Evolutionary conservation across 2,797 vertebrate species (phyloP).

Genomic region (Bradypodion pumilum): DNA sequence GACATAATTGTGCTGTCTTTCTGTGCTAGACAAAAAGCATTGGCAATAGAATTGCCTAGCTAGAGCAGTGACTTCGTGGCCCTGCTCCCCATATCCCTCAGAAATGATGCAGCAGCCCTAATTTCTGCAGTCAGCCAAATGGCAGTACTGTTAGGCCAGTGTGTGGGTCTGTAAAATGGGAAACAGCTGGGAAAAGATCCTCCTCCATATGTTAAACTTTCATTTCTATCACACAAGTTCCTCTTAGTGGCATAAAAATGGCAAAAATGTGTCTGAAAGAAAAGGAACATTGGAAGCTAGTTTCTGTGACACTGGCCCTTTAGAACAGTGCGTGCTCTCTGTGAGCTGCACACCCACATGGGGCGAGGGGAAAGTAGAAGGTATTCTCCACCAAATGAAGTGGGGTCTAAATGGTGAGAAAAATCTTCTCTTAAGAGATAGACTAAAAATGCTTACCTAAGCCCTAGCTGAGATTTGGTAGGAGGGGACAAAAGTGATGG

Average conservation of each 20-base stretch:
- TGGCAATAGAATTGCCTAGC: not conserved
- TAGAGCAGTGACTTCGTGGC: not conserved
- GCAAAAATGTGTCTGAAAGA: not conserved
- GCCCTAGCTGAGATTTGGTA: too few species aligned
- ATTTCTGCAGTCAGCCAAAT: not conserved
- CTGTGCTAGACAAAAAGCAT: slow-evolving; percentile 1
- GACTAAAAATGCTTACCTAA: not conserved
- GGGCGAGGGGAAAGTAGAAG: not conserved
- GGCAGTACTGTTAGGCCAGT: not conserved
- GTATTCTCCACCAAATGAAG: not conserved
- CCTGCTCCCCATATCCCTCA: not conserved
- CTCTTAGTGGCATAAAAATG: not conserved
- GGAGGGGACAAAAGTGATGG: too few species aligned
- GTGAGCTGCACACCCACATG: not conserved
- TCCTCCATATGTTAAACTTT: not conserved
- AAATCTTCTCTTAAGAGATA: not conserved
- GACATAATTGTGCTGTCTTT: not conserved
- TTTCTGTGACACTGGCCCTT: not conserved
- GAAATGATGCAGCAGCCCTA: not conserved
- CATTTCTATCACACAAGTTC: not conserved
- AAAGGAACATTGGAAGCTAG: not conserved
- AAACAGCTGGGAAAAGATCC: not conserved
- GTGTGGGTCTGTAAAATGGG: not conserved
- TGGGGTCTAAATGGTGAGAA: not conserved
- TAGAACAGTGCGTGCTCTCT: not conserved